Evolutionary conservation across 2,113 vertebrate species (phyloP), one percentile per base, ranked within the genome.

Genomic region (Ibidorhyncha struthersii): DNA sequence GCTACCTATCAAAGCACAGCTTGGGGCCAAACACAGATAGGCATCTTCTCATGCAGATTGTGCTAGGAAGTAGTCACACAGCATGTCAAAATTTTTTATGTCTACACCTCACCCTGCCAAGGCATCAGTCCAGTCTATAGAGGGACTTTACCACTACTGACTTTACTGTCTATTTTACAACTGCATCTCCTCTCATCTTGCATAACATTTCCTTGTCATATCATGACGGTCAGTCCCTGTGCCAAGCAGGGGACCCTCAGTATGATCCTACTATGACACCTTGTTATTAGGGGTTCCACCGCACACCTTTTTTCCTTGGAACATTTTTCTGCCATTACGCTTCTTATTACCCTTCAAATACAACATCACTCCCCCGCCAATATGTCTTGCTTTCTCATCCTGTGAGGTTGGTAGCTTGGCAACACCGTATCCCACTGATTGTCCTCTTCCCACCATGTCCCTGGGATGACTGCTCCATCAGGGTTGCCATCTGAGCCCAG

Each of bases 341-440:
- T 53, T 92, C 45, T 41, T 47, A 55, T 69, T 83, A 89, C 41
- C 23, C 80, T 89, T 77, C 77, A 91, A 91, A 77, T 43, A 65
- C 66, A 71, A 21, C 0, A 0, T 32, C 29, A 73, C 23, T 81
- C 49, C 76, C 43, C 67, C 21, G 1, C 40, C 83, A 86, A 52
- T 77, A 94, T 77, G 80, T 83, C 66, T 62, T 76, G 66, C 20
- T 91, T 83, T 72, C 72, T 86, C 89, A 73, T 91, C 53, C 63
- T 77, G 27, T 23, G 61, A 69, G 58, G 62, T 34, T 93, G 58
- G 86, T 86, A 97, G 55, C 93, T 45, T 91, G 94, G 91, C 93
- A 95, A 94, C 86, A 73, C 34, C 6, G 0, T 73, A 83, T 61
- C 53, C 58, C 72, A 58, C 69, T 21, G 80, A 77, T 89, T 14